Conservation (phyloP, 1,140 invertebrate species). For the Panulirus ornatus region DNA sequence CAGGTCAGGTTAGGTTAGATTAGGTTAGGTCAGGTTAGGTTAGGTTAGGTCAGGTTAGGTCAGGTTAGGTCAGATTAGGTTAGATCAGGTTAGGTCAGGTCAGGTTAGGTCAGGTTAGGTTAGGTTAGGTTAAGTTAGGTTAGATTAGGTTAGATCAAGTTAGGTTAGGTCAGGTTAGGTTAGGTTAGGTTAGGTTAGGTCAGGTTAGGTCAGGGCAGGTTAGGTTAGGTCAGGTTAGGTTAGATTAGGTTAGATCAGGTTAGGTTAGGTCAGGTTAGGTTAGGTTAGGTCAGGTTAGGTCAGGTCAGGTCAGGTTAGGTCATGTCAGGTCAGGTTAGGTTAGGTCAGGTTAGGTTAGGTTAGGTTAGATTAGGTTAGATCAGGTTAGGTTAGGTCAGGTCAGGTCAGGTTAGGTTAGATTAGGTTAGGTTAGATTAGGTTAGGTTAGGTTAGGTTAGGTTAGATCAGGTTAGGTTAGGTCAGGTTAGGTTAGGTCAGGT, state of each 20-base stretch:
- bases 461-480: slow-evolving; percentile 15
- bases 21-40: not conserved
- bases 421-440: not conserved
- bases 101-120: not conserved
- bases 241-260: not conserved
- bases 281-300: no score
- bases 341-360: slow-evolving; percentile 1
- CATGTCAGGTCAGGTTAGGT: no score
- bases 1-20: not conserved
- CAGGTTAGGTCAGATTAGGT: not conserved
- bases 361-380: slow-evolving; percentile 2
- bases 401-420: not conserved
- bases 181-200: not conserved
- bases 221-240: not conserved
- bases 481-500: slow-evolving; percentile 13
- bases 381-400: not conserved
- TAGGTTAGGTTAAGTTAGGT: not conserved
- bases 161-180: not conserved
- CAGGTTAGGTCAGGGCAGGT: no score
- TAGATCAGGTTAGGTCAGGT: not conserved
- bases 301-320: no score
- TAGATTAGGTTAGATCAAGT: not conserved
- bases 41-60: not conserved
- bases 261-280: not conserved
- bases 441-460: slow-evolving; percentile 9